A percentile compares a stretch with the other conserved stretches of the same genome.
Conservation (phyloP, 2,797 vertebrate species). For the Fringilla coelebs region DNA sequence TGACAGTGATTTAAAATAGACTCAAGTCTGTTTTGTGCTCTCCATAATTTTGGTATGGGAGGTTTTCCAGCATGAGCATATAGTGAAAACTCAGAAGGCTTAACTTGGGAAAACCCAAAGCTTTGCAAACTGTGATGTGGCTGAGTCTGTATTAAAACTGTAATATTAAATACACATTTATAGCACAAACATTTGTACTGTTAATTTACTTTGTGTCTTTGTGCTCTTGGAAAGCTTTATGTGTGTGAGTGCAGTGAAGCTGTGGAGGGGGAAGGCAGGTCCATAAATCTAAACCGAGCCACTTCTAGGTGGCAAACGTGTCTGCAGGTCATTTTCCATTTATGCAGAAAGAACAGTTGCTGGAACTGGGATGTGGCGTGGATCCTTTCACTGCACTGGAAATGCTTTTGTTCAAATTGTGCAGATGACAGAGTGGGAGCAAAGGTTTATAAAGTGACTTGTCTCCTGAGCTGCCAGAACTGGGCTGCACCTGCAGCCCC, state of each 20-base stretch:
- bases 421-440: not conserved
- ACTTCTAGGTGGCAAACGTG: not conserved
- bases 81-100: not conserved
- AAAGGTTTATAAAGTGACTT: conserved; percentile 1
- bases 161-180: not conserved
- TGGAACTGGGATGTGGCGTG: not conserved
- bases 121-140: not conserved
- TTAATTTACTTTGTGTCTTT: not conserved
- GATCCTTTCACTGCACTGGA: not conserved
- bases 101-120: not conserved
- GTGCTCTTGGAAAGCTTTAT: not conserved
- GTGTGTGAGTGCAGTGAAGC: not conserved
- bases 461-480: not conserved
- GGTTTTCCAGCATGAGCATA: not conserved
- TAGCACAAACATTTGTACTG: not conserved
- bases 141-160: not conserved
- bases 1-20: not conserved
- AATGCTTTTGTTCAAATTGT: not conserved
- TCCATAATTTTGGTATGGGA: not conserved
- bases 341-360: not conserved
- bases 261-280: not conserved
- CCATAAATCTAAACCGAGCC: not conserved
- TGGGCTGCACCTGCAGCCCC: conserved; percentile 5
- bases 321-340: not conserved
- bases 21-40: not conserved